Conservation (phyloP, 2,888 invertebrate species). For the Drosophila merina region DNA sequence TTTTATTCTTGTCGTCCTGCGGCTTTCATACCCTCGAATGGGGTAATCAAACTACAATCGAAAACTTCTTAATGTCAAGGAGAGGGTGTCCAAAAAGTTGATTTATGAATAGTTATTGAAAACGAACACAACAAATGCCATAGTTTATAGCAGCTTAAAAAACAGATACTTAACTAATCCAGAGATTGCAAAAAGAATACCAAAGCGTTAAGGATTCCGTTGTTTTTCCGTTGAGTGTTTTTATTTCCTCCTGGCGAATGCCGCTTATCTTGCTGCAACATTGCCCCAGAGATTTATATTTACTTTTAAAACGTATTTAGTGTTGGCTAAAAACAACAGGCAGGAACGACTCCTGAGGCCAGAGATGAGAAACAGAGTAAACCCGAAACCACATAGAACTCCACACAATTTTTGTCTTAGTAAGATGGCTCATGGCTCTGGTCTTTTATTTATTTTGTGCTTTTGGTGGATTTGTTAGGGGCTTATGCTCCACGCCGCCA, state of each 20-base stretch:
- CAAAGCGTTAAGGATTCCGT: neutral
- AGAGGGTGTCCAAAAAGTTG: neutral
- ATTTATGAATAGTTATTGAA: neutral
- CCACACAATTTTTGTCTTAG: constrained; percentile 21
- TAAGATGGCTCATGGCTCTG: constrained; percentile 3
- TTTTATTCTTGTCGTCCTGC: neutral
- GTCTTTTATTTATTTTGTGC: constrained; percentile 1
- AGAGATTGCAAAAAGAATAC: neutral
- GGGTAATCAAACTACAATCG: constrained; percentile 9
- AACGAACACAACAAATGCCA: neutral
- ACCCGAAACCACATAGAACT: constrained; percentile 7
- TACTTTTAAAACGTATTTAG: constrained; percentile 68
- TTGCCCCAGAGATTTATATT: constrained; percentile 58
- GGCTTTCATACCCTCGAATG: neutral
- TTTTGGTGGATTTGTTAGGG: constrained; percentile 28
- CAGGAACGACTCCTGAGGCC: constrained; percentile 21
- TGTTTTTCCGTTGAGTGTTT: neutral
- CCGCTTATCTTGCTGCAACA: constrained; percentile 63
- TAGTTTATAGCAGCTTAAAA: neutral
- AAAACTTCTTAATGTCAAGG: neutral
- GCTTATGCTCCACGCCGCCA: constrained; percentile 15
- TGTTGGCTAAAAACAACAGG: constrained; percentile 40
- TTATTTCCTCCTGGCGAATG: constrained; percentile 17
- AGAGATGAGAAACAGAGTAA: constrained; percentile 13
- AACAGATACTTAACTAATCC: too few species aligned